Base-by-base conservation (phyloP, 2,888 invertebrate species). In the Lycaena phlaeas region DNA sequence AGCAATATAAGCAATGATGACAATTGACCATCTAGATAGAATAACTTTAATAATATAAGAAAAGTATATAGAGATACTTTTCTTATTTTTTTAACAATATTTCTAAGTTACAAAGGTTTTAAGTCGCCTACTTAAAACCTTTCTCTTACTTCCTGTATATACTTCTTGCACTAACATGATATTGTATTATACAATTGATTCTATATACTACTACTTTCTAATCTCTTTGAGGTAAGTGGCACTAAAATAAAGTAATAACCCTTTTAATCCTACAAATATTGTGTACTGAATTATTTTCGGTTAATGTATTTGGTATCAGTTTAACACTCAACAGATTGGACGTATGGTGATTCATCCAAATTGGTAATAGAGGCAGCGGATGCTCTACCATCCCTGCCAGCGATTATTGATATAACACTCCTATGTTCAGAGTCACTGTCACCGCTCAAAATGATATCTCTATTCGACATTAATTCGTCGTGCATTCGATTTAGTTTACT, bases 371-470 rank as follows among this genome's bases (percentile, higher is more conserved):
- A 72, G 2, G 74, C 60, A 2, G 70, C 62, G 0, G 82, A 77
- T 1, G 68, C 60, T 14, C 74, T 59, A 0, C 75, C 74, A 25
- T 75, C 76, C 14, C 65, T 63, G 5, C 81, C 82, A 11, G 81
- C 71, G 39, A 76, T 67, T 42, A 84, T 84, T 0, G 84, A 84
- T 57, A 84, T 84, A 15, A 84, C 79, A 64, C 84, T 84, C 42
- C 74, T 68, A 45, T 84, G 84, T 46, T 84, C 84, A 0, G 84
- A 84, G 41, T 84, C 84, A 52, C 84, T 84, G 41, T 84, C 84
- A 17, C 84, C 81, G 53, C 84, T 84, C 45, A 82, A 54, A 43
- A 81, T 72, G 41, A 84, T 81, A 54, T 81, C 84, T 31, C 40
- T 31, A 12, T 9, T 7, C 9, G 82, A 78, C 53, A 68, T 66